phyloP scores from a whole-genome alignment of 2,797 vertebrate species.

The Helarctos malayanus region DNA sequence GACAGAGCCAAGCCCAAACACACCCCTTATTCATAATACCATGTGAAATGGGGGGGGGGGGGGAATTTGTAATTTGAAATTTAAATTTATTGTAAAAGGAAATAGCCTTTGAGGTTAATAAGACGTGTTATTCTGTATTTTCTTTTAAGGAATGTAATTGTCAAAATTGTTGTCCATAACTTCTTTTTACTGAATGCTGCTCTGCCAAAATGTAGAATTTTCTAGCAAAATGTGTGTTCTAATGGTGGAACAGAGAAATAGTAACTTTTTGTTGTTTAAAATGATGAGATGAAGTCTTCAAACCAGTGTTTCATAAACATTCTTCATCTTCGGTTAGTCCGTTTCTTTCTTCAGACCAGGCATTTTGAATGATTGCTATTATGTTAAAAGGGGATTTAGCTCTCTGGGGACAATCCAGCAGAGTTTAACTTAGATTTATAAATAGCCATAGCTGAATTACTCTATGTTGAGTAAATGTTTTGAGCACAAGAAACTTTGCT shows the following conservation, averaged over 20 bases:
- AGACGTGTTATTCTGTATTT: neutral
- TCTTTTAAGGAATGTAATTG: constrained; percentile 53
- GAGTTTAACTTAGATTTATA: constrained; percentile 30
- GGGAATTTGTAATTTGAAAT: neutral
- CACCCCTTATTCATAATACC: neutral
- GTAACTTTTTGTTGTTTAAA: constrained; percentile 49
- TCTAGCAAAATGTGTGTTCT: constrained; percentile 44
- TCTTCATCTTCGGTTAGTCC: constrained; percentile 45
- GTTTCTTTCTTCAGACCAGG: constrained; percentile 29
- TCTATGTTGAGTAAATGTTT: constrained; percentile 40
- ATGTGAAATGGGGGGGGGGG: neutral
- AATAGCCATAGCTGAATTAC: neutral
- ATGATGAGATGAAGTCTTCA: constrained; percentile 61
- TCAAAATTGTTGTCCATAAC: neutral
- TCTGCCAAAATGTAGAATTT: constrained; percentile 35
- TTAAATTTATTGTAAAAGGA: neutral
- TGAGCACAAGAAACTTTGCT: constrained; percentile 31
- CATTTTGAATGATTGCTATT: constrained; percentile 55
- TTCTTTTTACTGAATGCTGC: constrained; percentile 15
- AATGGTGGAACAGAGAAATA: constrained; percentile 36
- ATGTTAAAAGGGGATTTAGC: constrained; percentile 39
- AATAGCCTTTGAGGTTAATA: neutral
- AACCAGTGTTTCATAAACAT: constrained; percentile 23
- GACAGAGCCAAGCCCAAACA: neutral
- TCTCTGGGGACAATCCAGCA: neutral